Evolutionary conservation across 92 coral and sea anemone genomes (phyloP).

Genomic region (Epizoanthus fatuus): DNA sequence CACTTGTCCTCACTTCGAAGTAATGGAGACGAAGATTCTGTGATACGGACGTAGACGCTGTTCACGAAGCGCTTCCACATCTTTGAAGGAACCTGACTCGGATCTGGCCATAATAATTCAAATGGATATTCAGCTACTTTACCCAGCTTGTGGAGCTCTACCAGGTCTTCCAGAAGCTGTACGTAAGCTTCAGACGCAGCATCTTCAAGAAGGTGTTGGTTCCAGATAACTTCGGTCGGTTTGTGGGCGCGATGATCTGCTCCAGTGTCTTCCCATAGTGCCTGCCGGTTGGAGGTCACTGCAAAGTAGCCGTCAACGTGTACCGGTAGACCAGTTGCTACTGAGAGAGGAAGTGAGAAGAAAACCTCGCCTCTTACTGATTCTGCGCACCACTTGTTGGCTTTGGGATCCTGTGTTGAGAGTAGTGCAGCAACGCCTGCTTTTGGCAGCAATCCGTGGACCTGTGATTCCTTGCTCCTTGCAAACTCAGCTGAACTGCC

Average conservation of each 20-base stretch:
- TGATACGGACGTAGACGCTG: conserved; percentile 76
- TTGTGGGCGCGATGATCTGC: conserved; percentile 68
- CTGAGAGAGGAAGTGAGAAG: conserved; percentile 87
- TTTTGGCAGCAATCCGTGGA: conserved; percentile 87
- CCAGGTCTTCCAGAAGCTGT: conserved; percentile 82
- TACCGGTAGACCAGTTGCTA: conserved; percentile 92
- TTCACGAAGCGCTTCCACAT: conserved; percentile 85
- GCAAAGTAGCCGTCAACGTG: conserved; percentile 97
- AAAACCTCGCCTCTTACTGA: conserved; percentile 88
- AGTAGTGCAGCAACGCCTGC: conserved; percentile 91
- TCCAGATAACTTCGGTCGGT: conserved; percentile 94
- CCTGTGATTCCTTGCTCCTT: conserved; percentile 82
- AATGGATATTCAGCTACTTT: conserved; percentile 71
- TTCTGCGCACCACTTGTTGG: conserved; percentile 66
- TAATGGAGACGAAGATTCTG: conserved; percentile 72
- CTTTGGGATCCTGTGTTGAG: conserved; percentile 39
- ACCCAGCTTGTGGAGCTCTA: conserved; percentile 68
- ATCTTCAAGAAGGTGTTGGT: conserved; percentile 89
- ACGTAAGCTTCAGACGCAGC: conserved; percentile 92
- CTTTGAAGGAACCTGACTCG: conserved; percentile 76
- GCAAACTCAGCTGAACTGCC: conserved; percentile 81
- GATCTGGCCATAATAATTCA: conserved; percentile 89
- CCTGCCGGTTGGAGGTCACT: conserved; percentile 91
- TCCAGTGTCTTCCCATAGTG: conserved; percentile 94
- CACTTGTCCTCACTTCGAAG: conserved; percentile 77